Evolutionary conservation across 2,113 vertebrate species (phyloP).

Genomic region (Dicaeum eximium): DNA sequence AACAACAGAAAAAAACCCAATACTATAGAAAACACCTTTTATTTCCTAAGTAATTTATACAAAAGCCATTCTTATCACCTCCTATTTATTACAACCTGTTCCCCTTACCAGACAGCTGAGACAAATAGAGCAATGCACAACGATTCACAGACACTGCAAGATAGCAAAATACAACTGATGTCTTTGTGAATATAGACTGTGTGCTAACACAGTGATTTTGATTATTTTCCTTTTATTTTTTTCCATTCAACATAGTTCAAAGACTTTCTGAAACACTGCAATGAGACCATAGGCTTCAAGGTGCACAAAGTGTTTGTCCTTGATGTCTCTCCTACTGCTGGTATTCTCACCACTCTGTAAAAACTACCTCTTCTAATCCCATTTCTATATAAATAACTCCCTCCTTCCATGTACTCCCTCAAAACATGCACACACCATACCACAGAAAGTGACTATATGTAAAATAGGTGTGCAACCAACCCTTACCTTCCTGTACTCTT

Average conservation of each 20-base stretch:
- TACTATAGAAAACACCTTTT: neutral
- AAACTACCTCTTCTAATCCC: neutral
- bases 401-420: neutral
- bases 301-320: neutral
- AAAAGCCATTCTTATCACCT: neutral
- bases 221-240: neutral
- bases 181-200: neutral
- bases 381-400: neutral
- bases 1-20: neutral
- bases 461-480: neutral
- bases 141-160: neutral
- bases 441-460: neutral
- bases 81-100: neutral
- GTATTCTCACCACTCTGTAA: neutral
- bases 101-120: neutral
- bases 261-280: neutral
- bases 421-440: neutral
- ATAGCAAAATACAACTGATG: neutral
- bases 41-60: neutral
- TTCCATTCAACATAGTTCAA: neutral
- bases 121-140: neutral
- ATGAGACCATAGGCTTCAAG: neutral
- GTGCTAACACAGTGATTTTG: neutral
- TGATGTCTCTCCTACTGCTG: neutral
- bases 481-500: neutral